These are phyloP conservation scores for Hydraecia micacea DNA, from an alignment of 2,888 invertebrate species.

Conservation along the genomic window DNA sequence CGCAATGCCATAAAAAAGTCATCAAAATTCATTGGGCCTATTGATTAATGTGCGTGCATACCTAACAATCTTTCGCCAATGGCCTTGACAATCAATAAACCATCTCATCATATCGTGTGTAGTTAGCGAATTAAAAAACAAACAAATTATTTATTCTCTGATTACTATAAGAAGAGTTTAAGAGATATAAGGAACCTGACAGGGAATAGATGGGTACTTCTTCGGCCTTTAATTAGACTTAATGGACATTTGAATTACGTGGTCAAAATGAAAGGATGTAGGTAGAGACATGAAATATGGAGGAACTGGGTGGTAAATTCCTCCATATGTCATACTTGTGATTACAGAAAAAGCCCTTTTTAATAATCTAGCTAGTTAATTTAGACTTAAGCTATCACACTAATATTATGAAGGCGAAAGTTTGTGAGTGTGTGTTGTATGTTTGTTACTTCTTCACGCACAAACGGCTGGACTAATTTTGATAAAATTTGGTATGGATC, in stretches of 20 bases:
- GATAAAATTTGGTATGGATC: too few relatives aligned
- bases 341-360: background rate
- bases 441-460: too few relatives aligned
- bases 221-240: background rate
- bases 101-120: background rate
- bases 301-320: background rate
- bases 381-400: background rate
- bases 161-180: background rate
- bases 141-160: background rate
- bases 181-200: background rate
- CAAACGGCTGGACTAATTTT: too few relatives aligned
- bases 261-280: background rate
- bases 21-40: constrained; percentile 18
- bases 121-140: background rate
- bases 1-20: constrained; percentile 27
- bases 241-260: too few relatives aligned
- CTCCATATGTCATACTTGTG: background rate
- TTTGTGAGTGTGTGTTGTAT: too few relatives aligned
- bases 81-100: constrained; percentile 27
- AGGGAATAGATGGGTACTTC: background rate
- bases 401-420: too few relatives aligned
- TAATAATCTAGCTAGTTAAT: background rate
- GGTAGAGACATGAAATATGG: background rate
- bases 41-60: constrained; percentile 20
- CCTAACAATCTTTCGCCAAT: constrained; percentile 4